Base-by-base conservation (phyloP, 2,797 vertebrate species). In the Paedocypris micromegethes region DNA sequence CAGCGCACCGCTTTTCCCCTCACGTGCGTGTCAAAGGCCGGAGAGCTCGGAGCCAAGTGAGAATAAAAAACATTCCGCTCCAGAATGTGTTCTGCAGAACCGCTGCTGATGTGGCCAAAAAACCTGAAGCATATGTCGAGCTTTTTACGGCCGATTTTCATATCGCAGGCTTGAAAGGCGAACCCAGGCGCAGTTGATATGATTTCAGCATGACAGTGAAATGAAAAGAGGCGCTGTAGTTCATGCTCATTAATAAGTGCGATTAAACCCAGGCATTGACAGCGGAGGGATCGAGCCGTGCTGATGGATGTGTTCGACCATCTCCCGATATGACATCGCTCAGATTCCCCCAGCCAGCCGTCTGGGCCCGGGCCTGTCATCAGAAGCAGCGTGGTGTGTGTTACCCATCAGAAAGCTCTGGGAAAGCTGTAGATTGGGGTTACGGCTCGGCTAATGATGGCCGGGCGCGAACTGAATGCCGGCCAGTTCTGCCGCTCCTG, bases 401-500 rank as follows among this genome's bases (percentile, higher is more conserved):
- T 50, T 62, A 70, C 43, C 53, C 48, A 63, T 63, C 9, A 23
- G 52, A 49, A 57, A 70, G 57, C 53, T 39, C 40, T 70, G 55
- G 41, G 40, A 23, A 45, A 68, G 9, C 6, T 23, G 5, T 45
- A n/a, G 0, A 7, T 44, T 37, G 41, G 42, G 41, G 41, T 52
- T 51, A 58, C 52, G 56, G 40, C 5, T 47, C 9, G 0, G 49
- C 56, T 68, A 68, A 68, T 48, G 64, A 48, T 3, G 47, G 54
- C 65, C 23, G 55, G 51, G 9, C 41, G 3, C 3, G 46, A 70
- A 56, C 23, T 3, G 2, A 51, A 56, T 46, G 23, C 3, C 3
- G 41, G 41, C 23, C 60, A 39, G 41, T 38, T 64, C 42, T 4
- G 56, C 4, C 6, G 75, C 77, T 81, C 73, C 69, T 57, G 52